Base-by-base conservation (phyloP, 2,113 vertebrate genomes). In the Rhabdornis inornatus region DNA sequence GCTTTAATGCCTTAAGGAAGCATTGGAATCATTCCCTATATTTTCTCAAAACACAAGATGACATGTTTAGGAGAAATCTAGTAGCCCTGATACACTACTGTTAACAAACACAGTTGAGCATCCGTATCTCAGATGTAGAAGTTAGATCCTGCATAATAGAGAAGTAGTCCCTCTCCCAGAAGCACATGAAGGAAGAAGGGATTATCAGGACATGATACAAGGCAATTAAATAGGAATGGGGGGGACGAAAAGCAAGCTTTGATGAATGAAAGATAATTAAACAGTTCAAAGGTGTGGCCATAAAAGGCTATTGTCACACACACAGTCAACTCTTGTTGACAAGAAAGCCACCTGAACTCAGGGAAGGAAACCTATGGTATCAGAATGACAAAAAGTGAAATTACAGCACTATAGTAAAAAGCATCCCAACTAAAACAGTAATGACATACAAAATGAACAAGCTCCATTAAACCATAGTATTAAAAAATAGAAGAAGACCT, bases 31-130 rank as follows among this genome's bases (percentile, higher is more conserved):
- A 82, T 57, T 89, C 52, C 30, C 33, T 52, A 1, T 25, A 69
- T 37, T 92, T 92, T 89, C 94, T 87, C 65, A 71, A 87, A 92
- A 84, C n/a, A 79, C n/a, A 87, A 76, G 57, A 83, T 69, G 61
- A 84, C 65, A 78, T 1, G 4, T 50, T 83, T 35, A 83, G 30
- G 59, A 70, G 66, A 90, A 75, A 56, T 24, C 27, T 68, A 44
- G 52, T 56, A 92, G 56, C 33, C 37, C 44, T 84, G 30, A 56
- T n/a, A 61, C 11, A 49, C 37, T 65, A 33, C 42, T 24, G 15
- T n/a, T 74, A 90, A 90, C 56, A 83, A 59, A 90, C 22, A 35
- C 3, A 20, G 35, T 2, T 70, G 15, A 83, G 40, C 59, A 88
- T 27, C 76, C 2, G 0, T 28, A n/a, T 23, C 66, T 76, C 42